Evolutionary conservation across 2,888 invertebrate genomes (phyloP).

Genomic region (Ectropis crepuscularia): DNA sequence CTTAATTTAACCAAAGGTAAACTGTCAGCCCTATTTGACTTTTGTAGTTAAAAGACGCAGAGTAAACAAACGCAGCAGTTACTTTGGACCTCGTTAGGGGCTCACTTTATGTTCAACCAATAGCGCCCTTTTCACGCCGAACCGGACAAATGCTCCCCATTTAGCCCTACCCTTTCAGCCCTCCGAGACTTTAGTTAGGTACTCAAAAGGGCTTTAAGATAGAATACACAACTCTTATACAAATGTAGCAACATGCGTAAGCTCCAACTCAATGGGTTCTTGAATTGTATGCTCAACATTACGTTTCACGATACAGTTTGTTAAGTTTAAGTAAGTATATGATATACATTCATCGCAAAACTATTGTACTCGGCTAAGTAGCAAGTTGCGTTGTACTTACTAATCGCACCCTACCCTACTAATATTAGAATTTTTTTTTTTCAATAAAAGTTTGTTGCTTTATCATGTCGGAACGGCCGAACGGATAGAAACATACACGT

Average conservation of each 20-base stretch:
- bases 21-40: conserved; percentile 24
- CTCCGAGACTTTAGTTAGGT: conserved; percentile 46
- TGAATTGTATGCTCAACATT: conserved; percentile 5
- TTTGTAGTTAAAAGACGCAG: conserved; percentile 33
- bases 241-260: conserved; percentile 45
- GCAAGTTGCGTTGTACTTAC: no score
- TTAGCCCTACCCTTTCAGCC: conserved; percentile 51
- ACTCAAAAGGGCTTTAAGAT: conserved; percentile 48
- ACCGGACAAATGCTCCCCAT: conserved; percentile 55
- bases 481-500: no score
- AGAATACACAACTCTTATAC: conserved; percentile 42
- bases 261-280: conserved; percentile 42
- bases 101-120: conserved; percentile 49
- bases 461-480: no score
- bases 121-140: conserved; percentile 50
- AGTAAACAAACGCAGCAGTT: conserved; percentile 44
- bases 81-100: conserved; percentile 50
- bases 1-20: conserved; percentile 27
- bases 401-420: no score
- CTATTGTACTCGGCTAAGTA: no score
- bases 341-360: no score
- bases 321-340: no score
- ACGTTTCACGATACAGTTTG: no score
- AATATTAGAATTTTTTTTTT: no score
- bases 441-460: no score